Base-by-base conservation (phyloP, 2,113 vertebrate genomes). In the Leuciscus idus region DNA sequence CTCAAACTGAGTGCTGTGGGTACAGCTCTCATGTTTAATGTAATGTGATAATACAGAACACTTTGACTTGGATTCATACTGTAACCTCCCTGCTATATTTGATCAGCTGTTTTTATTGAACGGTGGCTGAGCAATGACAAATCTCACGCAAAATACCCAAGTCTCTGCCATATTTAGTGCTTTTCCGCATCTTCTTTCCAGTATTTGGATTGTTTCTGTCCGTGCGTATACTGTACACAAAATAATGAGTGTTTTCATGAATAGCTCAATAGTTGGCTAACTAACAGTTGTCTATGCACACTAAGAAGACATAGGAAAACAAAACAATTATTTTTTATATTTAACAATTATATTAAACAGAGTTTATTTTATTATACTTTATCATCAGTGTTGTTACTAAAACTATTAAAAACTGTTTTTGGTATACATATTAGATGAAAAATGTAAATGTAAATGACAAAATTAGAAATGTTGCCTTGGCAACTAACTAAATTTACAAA, bases 1-100 rank as follows among this genome's bases (percentile, higher is more conserved):
- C 79, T 78, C 43, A 85, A 81, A 86, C 72, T 46, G 43, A 90
- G 62, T 64, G 66, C 17, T 50, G 36, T 48, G 66, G 66, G 39
- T 36, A 73, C 78, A 17, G 68, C 85, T 82, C 81, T 84, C 68
- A 84, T 73, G 81, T 73, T 84, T 84, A 84, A 84, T 84, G 81
- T 84, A 59, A 72, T 76, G 55, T 26, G 46, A 89, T 73, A 36
- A 84, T 84, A 73, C 30, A 57, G 33, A 84, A 59, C 73, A 68
- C 62, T 84, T 75, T 82, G 36, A 74, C 30, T 87, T 72, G 61
- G 33, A 72, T 74, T 81, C 36, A 57, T 62, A 33, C 33, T 33
- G 33, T 33, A 73, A 73, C 50, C 81, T 83, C 28, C 2, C 68
- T 26, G 50, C 46, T 73, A 26, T 73, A 57, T 84, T 84, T 84